Evolutionary conservation across 2,888 invertebrate genomes (phyloP), one percentile per base, ranked within the genome.

Genomic region (Cylloceria caligata): DNA sequence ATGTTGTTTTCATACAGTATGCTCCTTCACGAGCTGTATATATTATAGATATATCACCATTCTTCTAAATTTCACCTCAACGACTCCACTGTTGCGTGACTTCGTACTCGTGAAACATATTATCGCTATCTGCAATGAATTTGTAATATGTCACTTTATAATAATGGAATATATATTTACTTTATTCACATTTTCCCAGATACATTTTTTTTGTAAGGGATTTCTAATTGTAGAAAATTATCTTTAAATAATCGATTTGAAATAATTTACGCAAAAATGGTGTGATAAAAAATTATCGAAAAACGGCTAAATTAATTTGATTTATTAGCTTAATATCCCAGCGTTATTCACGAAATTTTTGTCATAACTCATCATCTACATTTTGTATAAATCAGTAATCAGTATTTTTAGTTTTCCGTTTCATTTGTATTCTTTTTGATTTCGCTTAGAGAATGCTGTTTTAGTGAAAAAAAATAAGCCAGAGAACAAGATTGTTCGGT

Each of bases 1-100:
- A 16, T 45, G 4, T 45, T n/a, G 16, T 16, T 49, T 42, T 30
- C 47, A 13, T 34, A 30, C 60, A 3, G 47, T 11, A 55, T 39
- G n/a, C 52, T 52, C 34, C 49, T 68, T 68, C 39, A 36, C 47
- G 11, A 67, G 34, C 67, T 30, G 34, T 21, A 67, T 34, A 19
- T 27, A 47, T 16, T 34, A 16, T 19, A 34, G 34, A 19, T 47
- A 30, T 64, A 42, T 64, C 19, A 1, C 21, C 9, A 21, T 52
- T 24, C 21, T 1, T 13, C 11, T 52, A 21, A 52, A 21, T 52
- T 52, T 11, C 49, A 24, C 21, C 1, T 7, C 9, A 24, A 52
- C 49, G 49, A 24, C 49, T 21, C 13, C 9, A 24, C 11, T 9
- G 49, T 52, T 52, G 21, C 49, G 21, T 52, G 49, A 52, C 49